Base-by-base conservation (phyloP, 2,888 invertebrate genomes). In the Zeuzera pyrina region DNA sequence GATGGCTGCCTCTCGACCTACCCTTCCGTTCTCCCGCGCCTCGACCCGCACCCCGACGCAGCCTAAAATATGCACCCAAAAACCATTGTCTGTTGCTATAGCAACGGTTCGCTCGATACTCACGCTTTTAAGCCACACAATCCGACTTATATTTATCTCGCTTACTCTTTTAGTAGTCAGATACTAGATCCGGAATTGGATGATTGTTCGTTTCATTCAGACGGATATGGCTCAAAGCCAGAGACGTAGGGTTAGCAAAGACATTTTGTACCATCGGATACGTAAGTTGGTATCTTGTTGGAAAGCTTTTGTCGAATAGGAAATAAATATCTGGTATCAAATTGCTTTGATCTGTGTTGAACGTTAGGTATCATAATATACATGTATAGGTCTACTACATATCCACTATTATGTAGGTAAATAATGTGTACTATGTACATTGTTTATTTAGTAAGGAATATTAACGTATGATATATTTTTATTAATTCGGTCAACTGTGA, bases 11-110 rank as follows among this genome's bases (percentile, higher is more conserved):
- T 49, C 55, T 63, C 63, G 57, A 45, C 64, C 66, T 30, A 33
- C 32, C 21, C 22, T 25, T 57, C 57, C 58, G 65, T 57, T 57
- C 57, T 57, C 57, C 49, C 65, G 47, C 57, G 46, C 56, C 59
- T 40, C 55, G 33, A 34, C 53, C 60, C 60, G 48, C 50, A 48
- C 61, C 67, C 67, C 66, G 67, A 59, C 79, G 76, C 71, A 74
- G 70, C 77, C 77, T 79, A 83, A 84, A 83, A 84, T 83, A 84
- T 84, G 83, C 84, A 84, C 83, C 84, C 83, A 69, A 83, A 83
- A 83, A 66, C 81, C 81, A 79, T 81, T 83, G 81, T 81, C 83
- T 78, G 84, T 84, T 84, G 57, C 77, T 69, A 81, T 81, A 74
- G 69, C 78, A 64, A 84, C 84, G 57, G 47, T 35, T 66, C 81